phyloP scores from a whole-genome alignment of 2,113 vertebrate genomes.

The Oenanthe melanoleuca region DNA sequence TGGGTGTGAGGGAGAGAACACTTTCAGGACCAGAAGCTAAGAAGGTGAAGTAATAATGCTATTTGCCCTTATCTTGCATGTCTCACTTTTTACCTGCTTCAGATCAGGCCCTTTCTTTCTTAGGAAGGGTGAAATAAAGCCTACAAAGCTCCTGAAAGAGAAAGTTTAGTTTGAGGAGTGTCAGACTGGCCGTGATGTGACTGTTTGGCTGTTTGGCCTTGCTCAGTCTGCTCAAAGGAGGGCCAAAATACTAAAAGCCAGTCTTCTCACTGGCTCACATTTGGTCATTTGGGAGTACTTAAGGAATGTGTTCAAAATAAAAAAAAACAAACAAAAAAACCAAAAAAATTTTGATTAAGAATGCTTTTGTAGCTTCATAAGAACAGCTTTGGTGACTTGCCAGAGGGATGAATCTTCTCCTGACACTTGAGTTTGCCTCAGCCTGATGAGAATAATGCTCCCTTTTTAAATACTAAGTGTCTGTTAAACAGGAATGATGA shows the following conservation, averaged over 20 bases:
- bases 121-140: not conserved
- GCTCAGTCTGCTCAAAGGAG: not conserved
- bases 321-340: too few species aligned
- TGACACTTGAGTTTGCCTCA: not conserved
- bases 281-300: not conserved
- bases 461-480: not conserved
- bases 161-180: not conserved
- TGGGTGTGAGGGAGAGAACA: not conserved
- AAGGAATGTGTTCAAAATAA: not conserved
- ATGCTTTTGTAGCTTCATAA: not conserved
- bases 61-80: not conserved
- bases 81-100: not conserved
- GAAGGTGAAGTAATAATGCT: not conserved
- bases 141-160: not conserved
- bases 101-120: not conserved
- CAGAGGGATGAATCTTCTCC: not conserved
- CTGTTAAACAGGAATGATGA: not conserved
- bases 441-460: not conserved
- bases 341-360: not conserved
- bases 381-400: not conserved
- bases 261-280: not conserved
- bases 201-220: not conserved
- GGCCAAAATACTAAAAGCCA: not conserved
- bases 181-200: rapidly evolving
- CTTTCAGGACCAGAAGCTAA: not conserved